Conservation (phyloP, 2,113 vertebrate species). For the Lepidiolamprologus cunningtoni region DNA sequence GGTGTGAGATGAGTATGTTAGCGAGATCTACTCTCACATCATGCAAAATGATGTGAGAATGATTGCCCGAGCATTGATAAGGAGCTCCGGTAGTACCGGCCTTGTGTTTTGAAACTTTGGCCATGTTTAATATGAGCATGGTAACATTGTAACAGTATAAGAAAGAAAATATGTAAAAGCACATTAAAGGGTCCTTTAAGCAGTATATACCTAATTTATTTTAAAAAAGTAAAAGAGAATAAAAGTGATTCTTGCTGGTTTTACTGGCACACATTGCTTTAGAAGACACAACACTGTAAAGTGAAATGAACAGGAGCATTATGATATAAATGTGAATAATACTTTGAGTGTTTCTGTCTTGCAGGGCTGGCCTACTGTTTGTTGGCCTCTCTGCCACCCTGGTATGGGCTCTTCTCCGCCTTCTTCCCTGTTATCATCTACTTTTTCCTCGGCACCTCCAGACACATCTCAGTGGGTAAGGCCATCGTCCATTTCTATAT, state of each 20-base stretch:
- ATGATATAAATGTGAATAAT: too few species aligned
- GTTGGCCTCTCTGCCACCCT: conserved; percentile 79
- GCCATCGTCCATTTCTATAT: not conserved
- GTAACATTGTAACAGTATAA: too few species aligned
- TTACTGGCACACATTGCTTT: too few species aligned
- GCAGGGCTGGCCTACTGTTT: conserved; percentile 89
- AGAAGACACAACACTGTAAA: too few species aligned
- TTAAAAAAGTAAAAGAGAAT: too few species aligned
- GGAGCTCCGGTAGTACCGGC: not conserved
- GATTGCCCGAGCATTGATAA: not conserved
- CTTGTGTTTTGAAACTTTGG: not conserved
- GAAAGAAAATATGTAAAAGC: too few species aligned
- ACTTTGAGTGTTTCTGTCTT: not conserved
- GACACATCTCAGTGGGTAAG: conserved; percentile 93
- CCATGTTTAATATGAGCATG: not conserved
- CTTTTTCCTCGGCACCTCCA: conserved; percentile 91
- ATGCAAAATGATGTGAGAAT: not conserved
- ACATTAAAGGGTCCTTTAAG: too few species aligned
- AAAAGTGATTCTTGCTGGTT: too few species aligned
- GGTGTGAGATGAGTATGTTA: not conserved
- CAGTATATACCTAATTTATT: too few species aligned
- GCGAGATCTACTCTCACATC: not conserved
- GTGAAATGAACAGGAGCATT: too few species aligned
- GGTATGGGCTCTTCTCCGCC: conserved; percentile 87
- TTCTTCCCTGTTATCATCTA: conserved; percentile 88